A percentile compares a stretch with the other conserved stretches of the same genome.
Evolutionary conservation across 2,888 invertebrate genomes (phyloP).

Genomic region (Erebia aethiops): DNA sequence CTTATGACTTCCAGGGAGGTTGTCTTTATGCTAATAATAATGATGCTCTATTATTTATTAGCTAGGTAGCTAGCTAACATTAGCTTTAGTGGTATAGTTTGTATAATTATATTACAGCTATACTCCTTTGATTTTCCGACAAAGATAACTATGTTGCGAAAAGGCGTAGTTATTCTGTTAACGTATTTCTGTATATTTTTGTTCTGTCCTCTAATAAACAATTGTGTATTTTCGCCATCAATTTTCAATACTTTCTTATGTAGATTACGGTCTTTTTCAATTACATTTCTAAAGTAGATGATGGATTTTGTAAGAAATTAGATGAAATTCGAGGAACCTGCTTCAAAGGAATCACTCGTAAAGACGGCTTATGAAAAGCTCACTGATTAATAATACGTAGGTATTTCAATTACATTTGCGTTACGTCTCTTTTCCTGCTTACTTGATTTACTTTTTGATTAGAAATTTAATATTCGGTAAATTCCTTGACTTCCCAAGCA

Average conservation of each 20-base stretch:
- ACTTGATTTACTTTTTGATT: neutral
- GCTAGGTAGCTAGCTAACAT: too few species aligned
- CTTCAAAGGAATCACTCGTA: constrained; percentile 1
- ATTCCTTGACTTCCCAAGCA: neutral
- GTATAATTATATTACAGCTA: too few species aligned
- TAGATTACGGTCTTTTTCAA: neutral
- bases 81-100: too few species aligned
- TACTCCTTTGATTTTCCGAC: too few species aligned
- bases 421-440: neutral
- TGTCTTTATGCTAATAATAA: too few species aligned
- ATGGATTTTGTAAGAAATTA: neutral
- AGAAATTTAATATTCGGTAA: neutral
- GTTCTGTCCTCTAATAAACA: too few species aligned
- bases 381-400: constrained; percentile 2
- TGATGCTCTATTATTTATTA: too few species aligned
- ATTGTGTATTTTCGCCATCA: too few species aligned
- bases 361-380: constrained; percentile 7
- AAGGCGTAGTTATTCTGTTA: too few species aligned
- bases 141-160: too few species aligned
- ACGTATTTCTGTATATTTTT: too few species aligned
- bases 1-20: too few species aligned
- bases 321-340: neutral
- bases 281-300: neutral
- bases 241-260: neutral
- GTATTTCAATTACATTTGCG: constrained; percentile 6